Percentiles rank a stretch among this genome's conserved stretches.
Evolutionary conservation across 2,888 invertebrate species (phyloP).

Genomic region (Dynastes hyllus): DNA sequence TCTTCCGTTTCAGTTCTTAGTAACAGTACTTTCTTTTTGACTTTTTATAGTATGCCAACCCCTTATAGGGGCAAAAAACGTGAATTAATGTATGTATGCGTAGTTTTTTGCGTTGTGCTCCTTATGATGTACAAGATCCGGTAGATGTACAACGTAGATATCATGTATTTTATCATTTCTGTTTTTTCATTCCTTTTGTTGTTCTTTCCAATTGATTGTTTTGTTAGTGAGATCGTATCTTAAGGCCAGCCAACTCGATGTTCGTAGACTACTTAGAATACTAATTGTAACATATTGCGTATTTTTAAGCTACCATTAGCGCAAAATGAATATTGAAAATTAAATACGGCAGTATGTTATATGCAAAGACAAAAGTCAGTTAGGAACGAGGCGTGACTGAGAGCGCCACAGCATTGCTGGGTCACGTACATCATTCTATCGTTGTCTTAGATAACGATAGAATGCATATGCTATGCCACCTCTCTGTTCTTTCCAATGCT

Average conservation of each 20-base stretch:
- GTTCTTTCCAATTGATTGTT: neutral
- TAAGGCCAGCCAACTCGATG: neutral
- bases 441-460: too few species aligned
- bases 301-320: neutral
- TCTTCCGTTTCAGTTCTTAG: conserved; percentile 52
- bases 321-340: neutral
- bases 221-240: neutral
- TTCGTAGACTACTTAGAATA: neutral
- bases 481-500: too few species aligned
- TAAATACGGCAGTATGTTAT: too few species aligned
- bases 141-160: conserved; percentile 59
- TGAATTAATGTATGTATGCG: conserved; percentile 72
- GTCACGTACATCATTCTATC: too few species aligned
- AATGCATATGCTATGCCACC: too few species aligned
- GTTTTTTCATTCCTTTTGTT: neutral
- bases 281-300: neutral
- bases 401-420: too few species aligned
- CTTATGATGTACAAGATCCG: conserved; percentile 71
- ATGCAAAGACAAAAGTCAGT: too few species aligned
- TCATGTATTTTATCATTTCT: neutral
- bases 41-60: conserved; percentile 70
- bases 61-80: conserved; percentile 71
- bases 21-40: conserved; percentile 59
- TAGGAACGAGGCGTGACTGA: too few species aligned
- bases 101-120: conserved; percentile 71